These are phyloP conservation scores for Mizuhopecten yessoensis DNA, from an alignment of 1,140 invertebrate species.

Conservation along the genomic window DNA sequence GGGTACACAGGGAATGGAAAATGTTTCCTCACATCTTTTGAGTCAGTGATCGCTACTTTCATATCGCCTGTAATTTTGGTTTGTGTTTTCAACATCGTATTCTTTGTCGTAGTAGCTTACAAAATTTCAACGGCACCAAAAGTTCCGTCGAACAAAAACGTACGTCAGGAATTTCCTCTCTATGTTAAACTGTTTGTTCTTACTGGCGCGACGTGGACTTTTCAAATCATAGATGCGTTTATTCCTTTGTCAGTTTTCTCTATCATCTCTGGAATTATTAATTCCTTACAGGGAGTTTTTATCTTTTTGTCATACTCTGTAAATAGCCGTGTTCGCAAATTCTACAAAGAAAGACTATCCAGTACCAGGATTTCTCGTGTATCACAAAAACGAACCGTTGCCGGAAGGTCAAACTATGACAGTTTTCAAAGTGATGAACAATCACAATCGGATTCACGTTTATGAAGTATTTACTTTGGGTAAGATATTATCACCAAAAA, in stretches of 20 bases:
- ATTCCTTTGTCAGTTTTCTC: slow-evolving; percentile 47
- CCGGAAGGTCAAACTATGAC: no score
- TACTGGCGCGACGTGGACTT: slow-evolving; percentile 50
- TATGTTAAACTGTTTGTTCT: slow-evolving; percentile 53
- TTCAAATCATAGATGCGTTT: slow-evolving; percentile 52
- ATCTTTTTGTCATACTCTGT: slow-evolving; percentile 55
- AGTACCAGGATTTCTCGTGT: neutral
- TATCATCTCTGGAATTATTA: slow-evolving; percentile 45
- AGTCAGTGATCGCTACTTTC: slow-evolving; percentile 39
- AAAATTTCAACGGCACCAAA: slow-evolving; percentile 43
- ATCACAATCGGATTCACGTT: neutral
- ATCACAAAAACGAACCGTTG: neutral
- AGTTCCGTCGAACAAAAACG: neutral
- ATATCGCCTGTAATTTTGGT: slow-evolving; percentile 42
- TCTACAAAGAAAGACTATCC: neutral
- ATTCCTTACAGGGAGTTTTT: slow-evolving; percentile 53
- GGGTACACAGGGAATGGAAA: neutral
- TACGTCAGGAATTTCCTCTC: slow-evolving; percentile 24
- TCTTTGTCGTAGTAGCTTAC: slow-evolving; percentile 43
- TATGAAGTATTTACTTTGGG: neutral
- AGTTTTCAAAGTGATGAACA: neutral
- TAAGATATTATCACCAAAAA: no score
- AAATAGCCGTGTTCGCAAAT: slow-evolving; percentile 44
- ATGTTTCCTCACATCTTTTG: slow-evolving; percentile 47
- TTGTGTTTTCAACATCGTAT: slow-evolving; percentile 48